A percentile compares a stretch with the other conserved stretches of the same genome.
phyloP scores from a whole-genome alignment of 92 coral and sea anemone genomes.

The Phenganax stokvisi region DNA sequence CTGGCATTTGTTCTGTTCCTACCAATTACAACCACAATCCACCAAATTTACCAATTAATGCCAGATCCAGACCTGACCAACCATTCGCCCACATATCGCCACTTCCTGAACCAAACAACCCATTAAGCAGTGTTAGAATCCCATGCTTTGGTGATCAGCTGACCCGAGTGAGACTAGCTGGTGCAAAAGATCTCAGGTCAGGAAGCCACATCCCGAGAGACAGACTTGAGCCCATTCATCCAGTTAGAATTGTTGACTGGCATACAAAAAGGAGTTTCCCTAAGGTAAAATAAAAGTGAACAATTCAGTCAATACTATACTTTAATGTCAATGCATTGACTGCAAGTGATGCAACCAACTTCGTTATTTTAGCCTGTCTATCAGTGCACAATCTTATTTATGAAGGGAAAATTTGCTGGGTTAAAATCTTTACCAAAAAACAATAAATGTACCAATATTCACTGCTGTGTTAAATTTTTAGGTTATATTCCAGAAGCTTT shows the following conservation, averaged over 20 bases:
- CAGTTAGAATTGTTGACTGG: conserved; percentile 52
- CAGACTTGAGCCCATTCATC: conserved; percentile 50
- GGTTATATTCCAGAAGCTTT: conserved; percentile 36
- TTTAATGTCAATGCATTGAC: not conserved
- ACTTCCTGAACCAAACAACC: conserved; percentile 48
- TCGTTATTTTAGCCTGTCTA: not conserved
- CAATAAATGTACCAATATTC: not conserved
- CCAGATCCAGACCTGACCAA: conserved; percentile 57
- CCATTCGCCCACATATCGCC: conserved; percentile 55
- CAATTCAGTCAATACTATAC: not conserved
- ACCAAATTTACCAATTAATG: conserved; percentile 46
- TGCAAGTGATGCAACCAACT: no score
- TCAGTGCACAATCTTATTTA: not conserved
- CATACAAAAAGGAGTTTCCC: conserved; percentile 58
- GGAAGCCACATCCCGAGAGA: conserved; percentile 56
- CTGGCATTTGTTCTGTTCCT: conserved; percentile 51
- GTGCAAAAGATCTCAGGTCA: conserved; percentile 52
- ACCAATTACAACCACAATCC: conserved; percentile 39
- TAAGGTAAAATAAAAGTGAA: conserved; percentile 37
- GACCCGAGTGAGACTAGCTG: conserved; percentile 55
- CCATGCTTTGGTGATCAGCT: conserved; percentile 67
- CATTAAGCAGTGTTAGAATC: conserved; percentile 48
- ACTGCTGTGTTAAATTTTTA: conserved; percentile 30
- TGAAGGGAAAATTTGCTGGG: not conserved
- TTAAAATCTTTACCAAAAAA: not conserved